Base-by-base conservation (phyloP, 37 sponge, comb jelly and placozoan species). In the Petrosia ficiformis region DNA sequence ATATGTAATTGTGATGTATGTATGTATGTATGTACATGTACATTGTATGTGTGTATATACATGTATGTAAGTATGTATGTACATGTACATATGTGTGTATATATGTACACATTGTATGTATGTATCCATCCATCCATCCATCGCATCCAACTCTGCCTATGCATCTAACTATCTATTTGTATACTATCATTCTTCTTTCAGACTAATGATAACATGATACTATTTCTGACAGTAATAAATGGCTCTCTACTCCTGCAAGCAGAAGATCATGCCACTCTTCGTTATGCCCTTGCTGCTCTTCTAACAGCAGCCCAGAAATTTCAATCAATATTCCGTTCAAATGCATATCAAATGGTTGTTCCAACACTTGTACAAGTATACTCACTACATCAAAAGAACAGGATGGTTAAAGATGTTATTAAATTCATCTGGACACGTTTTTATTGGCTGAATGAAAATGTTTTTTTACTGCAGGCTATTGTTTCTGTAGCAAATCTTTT, bases 241-340 rank as follows among this genome's bases (percentile, higher is more conserved):
- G 93, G 93, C 28, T 60, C 88, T 16, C 68, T 92, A 57, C 64
- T 87, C 1, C 78, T 92, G 2, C 84, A 92, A 67, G 64, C 77
- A 26, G 93, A 92, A 32, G 85, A 92, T 31, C 58, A 42, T 32
- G 63, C 78, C 69, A 79, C 84, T 28, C 82, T 92, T 14, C 66
- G 79, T 2, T 41, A 43, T 66, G 76, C 57, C 16, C 59, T 83
- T 11, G 82, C 78, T 0, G 39, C 82, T 1, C 39, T 87, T 0
- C 60, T 92, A 14, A 63, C 48, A 21, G 82, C 79, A 3, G 75
- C 64, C 22, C 31, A 43, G 2, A 83, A 87, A 63, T 87, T 92
- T 70, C 42, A 36, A 25, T 16, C 68, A 24, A 63, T 87, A 36
- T 82, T 84, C 58, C 74, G 64, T 39, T 58, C 39, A 29, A 67